Evolutionary conservation across 2,797 vertebrate genomes (phyloP), one percentile per base, ranked within the genome.

Genomic region (Rhinogobio ventralis): DNA sequence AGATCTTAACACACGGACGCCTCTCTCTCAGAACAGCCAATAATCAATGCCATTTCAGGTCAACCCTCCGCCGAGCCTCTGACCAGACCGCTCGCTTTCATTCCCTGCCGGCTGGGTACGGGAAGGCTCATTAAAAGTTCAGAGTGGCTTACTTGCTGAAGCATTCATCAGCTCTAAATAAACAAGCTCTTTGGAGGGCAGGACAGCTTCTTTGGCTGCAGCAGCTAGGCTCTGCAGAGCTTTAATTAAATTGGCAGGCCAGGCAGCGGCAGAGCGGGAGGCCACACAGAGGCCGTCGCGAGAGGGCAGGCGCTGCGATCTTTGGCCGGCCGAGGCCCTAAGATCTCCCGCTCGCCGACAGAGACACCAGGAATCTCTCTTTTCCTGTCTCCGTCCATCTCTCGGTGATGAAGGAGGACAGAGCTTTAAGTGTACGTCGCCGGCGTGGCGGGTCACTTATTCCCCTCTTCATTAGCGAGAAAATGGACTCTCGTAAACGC

Each of bases 401-500:
- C 83, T 89, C 79, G 49, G 90, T 88, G 86, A 90, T 91, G 91
- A 90, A 93, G 91, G 95, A 96, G 94, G 96, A 96, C 95, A 95
- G 94, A 95, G 96, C 94, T 97, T 97, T 96, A 97, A 98, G 97
- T 97, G 96, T 94, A 95, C 95, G 96, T 97, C 96, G 95, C 97
- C 96, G 96, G 95, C 96, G 96, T 97, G 96, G 96, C 94, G 96
- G 96, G 97, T 97, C 96, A 96, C 96, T 96, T 97, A 98, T 98
- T 97, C 97, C 96, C 96, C 96, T 98, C 97, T 99, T 99, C 97
- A 99, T 99, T 99, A 99, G 97, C 93, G 96, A 96, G 97, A 99
- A 99, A 98, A 99, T 98, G 97, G 97, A 98, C 97, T 98, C 97
- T 97, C 95, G 96, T 98, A 99, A 99, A 98, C 95, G 97, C 98